phyloP scores from a whole-genome alignment of 2,888 invertebrate species.

The Selenia dentaria region DNA sequence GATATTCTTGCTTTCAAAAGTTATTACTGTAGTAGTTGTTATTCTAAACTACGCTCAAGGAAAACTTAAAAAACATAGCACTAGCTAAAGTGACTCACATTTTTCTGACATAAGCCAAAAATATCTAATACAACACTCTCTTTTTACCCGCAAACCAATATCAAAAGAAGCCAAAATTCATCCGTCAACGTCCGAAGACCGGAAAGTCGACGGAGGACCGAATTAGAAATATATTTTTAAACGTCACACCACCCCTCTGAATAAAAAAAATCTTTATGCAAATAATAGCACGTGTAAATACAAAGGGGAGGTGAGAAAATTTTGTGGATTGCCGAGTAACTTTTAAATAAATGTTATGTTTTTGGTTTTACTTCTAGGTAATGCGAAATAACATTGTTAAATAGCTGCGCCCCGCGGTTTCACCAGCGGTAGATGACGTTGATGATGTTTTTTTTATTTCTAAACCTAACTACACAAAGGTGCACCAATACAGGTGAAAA shows the following conservation, averaged over 20 bases:
- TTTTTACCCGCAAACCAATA: constrained; percentile 50
- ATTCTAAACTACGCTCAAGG: too few species aligned
- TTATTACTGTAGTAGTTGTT: too few species aligned
- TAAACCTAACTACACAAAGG: too few species aligned
- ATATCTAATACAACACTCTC: constrained; percentile 39
- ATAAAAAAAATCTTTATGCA: constrained; percentile 79
- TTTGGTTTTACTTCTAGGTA: background rate
- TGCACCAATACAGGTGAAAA: too few species aligned
- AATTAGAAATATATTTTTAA: constrained; percentile 83
- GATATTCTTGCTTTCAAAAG: too few species aligned
- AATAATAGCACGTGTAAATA: constrained; percentile 82
- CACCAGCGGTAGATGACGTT: too few species aligned
- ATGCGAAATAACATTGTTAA: too few species aligned
- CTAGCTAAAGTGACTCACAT: background rate
- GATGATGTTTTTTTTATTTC: too few species aligned
- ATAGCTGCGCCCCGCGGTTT: too few species aligned
- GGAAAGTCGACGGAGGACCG: constrained; percentile 71
- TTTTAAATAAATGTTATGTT: constrained; percentile 15
- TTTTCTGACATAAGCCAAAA: constrained; percentile 1
- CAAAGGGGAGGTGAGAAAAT: constrained; percentile 64
- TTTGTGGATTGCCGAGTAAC: constrained; percentile 32
- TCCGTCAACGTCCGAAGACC: constrained; percentile 73
- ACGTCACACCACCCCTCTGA: constrained; percentile 62
- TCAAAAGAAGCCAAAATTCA: constrained; percentile 66
- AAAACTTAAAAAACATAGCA: too few species aligned